A percentile compares a stretch with the other conserved stretches of the same genome.
Evolutionary conservation across 2,888 invertebrate species (phyloP).

Genomic region (Mactromeris polynyma): DNA sequence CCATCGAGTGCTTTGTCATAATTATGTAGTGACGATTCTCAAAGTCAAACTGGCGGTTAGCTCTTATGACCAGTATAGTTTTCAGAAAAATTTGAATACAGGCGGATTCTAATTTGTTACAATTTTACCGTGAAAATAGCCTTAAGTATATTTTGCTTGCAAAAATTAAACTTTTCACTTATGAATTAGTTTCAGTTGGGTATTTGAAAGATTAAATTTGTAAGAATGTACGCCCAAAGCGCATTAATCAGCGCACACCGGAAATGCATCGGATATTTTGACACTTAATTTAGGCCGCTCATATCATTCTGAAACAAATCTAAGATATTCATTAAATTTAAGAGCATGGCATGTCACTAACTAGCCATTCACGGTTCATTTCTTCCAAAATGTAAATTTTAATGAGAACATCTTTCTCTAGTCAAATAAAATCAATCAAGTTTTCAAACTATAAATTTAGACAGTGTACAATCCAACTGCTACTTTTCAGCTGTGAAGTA

Average conservation of each 20-base stretch:
- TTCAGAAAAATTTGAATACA: background rate
- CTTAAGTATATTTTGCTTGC: background rate
- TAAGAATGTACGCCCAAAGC: conserved; percentile 26
- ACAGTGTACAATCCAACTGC: conserved; percentile 36
- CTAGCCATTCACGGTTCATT: conserved; percentile 32
- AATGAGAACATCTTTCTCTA: conserved; percentile 22
- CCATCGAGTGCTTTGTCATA: too few relatives aligned
- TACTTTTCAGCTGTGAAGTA: conserved; percentile 26
- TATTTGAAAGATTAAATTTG: background rate
- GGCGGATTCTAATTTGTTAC: background rate
- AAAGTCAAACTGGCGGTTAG: too few relatives aligned
- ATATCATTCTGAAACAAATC: conserved; percentile 15
- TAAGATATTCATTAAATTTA: conserved; percentile 22
- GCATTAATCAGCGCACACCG: conserved; percentile 38
- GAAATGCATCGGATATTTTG: conserved; percentile 51
- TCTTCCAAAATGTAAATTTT: conserved; percentile 41
- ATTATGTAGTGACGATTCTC: too few relatives aligned
- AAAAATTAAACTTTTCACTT: background rate
- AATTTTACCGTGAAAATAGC: background rate
- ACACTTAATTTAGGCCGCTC: conserved; percentile 40
- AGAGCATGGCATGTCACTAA: conserved; percentile 19
- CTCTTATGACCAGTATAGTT: background rate
- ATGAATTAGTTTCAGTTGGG: conserved; percentile 5
- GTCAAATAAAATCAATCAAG: conserved; percentile 42
- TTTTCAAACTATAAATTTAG: conserved; percentile 46